phyloP scores from a whole-genome alignment of 2,113 vertebrate genomes.

The Amblyopsis rosae region DNA sequence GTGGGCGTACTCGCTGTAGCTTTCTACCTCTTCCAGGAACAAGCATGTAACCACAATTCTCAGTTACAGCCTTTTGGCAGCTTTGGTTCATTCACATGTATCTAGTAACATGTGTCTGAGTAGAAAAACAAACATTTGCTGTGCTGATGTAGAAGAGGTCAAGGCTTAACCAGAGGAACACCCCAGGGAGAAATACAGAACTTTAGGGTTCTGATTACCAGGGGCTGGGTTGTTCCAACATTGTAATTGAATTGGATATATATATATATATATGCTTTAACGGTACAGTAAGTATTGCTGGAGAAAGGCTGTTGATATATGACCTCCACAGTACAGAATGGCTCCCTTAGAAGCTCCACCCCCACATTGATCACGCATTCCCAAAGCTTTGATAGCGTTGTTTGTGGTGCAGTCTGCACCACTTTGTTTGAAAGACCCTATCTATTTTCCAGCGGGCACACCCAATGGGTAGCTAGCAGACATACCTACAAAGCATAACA shows the following conservation, averaged over 20 bases:
- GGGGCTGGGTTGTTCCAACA: conserved; percentile 37
- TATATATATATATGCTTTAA: too few relatives aligned
- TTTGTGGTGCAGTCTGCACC: too few relatives aligned
- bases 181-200: conserved; percentile 26
- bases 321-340: too few relatives aligned
- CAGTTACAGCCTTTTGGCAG: conserved; percentile 47
- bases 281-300: background rate
- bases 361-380: too few relatives aligned
- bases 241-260: conserved; percentile 44
- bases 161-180: conserved; percentile 34
- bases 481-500: too few relatives aligned
- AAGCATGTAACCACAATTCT: conserved; percentile 29
- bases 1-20: background rate
- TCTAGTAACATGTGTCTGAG: conserved; percentile 57
- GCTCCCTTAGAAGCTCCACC: too few relatives aligned
- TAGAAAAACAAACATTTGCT: conserved; percentile 63
- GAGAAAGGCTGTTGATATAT: too few relatives aligned
- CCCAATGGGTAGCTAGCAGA: too few relatives aligned
- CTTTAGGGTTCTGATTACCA: conserved; percentile 43
- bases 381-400: too few relatives aligned
- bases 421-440: too few relatives aligned
- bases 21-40: conserved; percentile 42
- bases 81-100: conserved; percentile 48
- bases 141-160: conserved; percentile 25
- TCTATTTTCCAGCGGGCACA: too few relatives aligned